Evolutionary conservation across 2,888 invertebrate genomes (phyloP), one percentile per base, ranked within the genome.

Genomic region (Drosophila merina): DNA sequence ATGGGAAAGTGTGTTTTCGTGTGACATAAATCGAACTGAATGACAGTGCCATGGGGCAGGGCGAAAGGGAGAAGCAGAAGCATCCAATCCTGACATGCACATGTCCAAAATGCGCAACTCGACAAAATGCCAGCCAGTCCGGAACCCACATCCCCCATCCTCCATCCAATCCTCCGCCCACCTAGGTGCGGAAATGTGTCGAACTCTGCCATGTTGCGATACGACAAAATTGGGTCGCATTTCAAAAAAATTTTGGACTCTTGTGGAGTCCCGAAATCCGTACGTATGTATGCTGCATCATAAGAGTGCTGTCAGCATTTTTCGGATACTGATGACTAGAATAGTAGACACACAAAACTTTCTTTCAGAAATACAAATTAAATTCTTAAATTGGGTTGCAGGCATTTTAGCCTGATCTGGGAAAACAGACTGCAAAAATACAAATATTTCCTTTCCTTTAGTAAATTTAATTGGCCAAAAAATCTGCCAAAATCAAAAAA

Each of bases 111-210:
- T 70, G 72, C 72, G 44, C 33, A 70, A 50, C 62, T 60, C 72
- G 57, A 42, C 64, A 64, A 52, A 63, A 72, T 63, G 72, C 54
- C 71, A 54, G 12, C 42, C 14, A 55, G 28, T 31, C 10, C 12
- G 14, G 8, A 9, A 45, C 25, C 30, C 4, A n/a, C 10, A 9
- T 7, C 25, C 26, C 20, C 20, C 20, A 42, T 9, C 12, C 40
- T 7, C 31, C 44, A 48, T 20, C 36, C 6, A 36, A 42, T 9
- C 12, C 40, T 5, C 38, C 44, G 42, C 26, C 36, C n/a, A 36
- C n/a, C 57, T 55, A 74, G 67, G 74, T 73, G 67, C 55, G 67
- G 48, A 72, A 73, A 72, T 72, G 67, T 73, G 73, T 73, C 74
- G 72, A 73, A 67, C 49, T 55, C 45, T 66, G 72, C 67, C 72